Evolutionary conservation across 1,140 invertebrate species (phyloP).

Genomic region (Hyles euphorbiae): DNA sequence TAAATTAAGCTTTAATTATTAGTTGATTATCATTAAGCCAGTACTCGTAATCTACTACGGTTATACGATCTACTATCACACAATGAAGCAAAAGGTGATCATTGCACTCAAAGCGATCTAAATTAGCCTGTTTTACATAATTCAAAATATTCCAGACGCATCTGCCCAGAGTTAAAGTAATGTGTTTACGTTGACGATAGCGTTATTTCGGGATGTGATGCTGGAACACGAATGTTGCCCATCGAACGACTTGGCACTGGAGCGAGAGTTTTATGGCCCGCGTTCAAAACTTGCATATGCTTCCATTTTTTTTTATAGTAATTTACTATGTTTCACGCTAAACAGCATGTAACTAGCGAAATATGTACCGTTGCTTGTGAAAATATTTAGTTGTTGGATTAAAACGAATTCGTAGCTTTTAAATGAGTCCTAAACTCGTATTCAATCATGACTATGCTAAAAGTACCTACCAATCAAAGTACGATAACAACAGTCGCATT

Average conservation of each 20-base stretch:
- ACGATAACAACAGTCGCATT: too few species aligned
- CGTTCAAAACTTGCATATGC: conserved; percentile 49
- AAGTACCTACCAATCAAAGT: too few species aligned
- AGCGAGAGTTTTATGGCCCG: conserved; percentile 59
- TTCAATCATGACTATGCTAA: too few species aligned
- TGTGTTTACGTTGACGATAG: conserved; percentile 39
- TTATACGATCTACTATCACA: too few species aligned
- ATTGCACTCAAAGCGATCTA: too few species aligned
- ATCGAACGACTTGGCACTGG: conserved; percentile 71
- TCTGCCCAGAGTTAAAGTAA: conserved; percentile 32
- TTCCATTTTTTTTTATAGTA: conserved; percentile 16
- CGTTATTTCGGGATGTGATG: conserved; percentile 67
- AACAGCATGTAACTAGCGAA: not conserved
- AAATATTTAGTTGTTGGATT: too few species aligned
- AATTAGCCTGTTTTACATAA: not conserved
- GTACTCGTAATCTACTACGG: too few species aligned
- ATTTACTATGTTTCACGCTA: not conserved
- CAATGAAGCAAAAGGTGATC: too few species aligned
- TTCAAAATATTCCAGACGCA: conserved; percentile 33
- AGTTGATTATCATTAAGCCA: too few species aligned
- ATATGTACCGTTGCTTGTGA: not conserved
- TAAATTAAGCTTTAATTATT: too few species aligned
- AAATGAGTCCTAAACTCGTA: too few species aligned
- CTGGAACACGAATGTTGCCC: conserved; percentile 54
- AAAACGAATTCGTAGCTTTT: too few species aligned